Evolutionary conservation across 2,797 vertebrate species (phyloP).

Genomic region (Enoplosus armatus): DNA sequence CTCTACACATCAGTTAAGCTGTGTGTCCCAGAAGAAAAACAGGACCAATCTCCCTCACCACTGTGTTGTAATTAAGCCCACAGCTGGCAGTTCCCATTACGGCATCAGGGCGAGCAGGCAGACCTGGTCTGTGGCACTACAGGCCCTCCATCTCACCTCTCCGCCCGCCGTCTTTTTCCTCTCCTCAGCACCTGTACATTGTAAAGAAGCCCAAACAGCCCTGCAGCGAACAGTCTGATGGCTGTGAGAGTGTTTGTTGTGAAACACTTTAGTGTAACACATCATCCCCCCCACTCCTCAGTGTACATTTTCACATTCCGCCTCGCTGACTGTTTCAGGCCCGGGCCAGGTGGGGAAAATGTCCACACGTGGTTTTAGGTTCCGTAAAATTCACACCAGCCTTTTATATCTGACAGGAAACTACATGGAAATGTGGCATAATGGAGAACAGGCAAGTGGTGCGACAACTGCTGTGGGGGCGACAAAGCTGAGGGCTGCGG

Average conservation of each 20-base stretch:
- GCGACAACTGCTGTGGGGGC: constrained; percentile 65
- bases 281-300: constrained; percentile 63
- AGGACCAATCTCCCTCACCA: constrained; percentile 77
- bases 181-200: constrained; percentile 85
- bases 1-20: constrained; percentile 80
- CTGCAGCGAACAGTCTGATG: constrained; percentile 65
- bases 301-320: constrained; percentile 66
- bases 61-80: constrained; percentile 82
- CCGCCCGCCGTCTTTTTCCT: constrained; percentile 50
- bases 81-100: constrained; percentile 89
- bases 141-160: constrained; percentile 70
- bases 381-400: constrained; percentile 85
- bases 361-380: constrained; percentile 80
- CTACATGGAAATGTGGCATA: constrained; percentile 77
- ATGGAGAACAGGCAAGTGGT: constrained; percentile 74
- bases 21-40: constrained; percentile 84
- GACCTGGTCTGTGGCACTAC: constrained; percentile 76
- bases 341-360: constrained; percentile 70
- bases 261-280: constrained; percentile 80
- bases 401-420: constrained; percentile 82
- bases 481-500: constrained; percentile 43
- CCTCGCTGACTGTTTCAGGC: constrained; percentile 57
- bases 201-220: constrained; percentile 78
- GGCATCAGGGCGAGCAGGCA: constrained; percentile 73
- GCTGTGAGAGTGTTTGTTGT: constrained; percentile 77